Conservation (phyloP, 1,140 invertebrate species). For the Drosophila varians region DNA sequence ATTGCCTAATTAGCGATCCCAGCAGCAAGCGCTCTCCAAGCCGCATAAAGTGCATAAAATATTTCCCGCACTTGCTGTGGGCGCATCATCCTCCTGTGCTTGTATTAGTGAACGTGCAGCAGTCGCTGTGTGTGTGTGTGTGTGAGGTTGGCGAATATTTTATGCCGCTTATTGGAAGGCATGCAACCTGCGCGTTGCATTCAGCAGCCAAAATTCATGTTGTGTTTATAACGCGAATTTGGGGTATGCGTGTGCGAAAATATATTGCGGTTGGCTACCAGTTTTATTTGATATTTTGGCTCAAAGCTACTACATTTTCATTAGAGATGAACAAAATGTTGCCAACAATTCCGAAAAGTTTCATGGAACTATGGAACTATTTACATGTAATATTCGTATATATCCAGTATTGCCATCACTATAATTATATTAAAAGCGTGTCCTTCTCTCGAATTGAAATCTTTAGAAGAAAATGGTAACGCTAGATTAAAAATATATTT, state of each 20-base stretch:
- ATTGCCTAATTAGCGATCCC: slow-evolving; percentile 76
- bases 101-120: neutral
- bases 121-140: neutral
- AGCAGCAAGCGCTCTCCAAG: slow-evolving; percentile 20
- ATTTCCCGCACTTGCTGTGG: slow-evolving; percentile 52
- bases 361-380: neutral
- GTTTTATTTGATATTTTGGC: slow-evolving; percentile 62
- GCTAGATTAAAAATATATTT: neutral
- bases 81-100: slow-evolving; percentile 3
- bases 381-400: no score
- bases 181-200: slow-evolving; percentile 41
- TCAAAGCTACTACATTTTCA: slow-evolving; percentile 47
- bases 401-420: no score
- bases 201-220: slow-evolving; percentile 39
- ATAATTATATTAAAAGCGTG: no score
- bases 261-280: slow-evolving; percentile 39
- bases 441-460: no score
- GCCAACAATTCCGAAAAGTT: slow-evolving; percentile 12
- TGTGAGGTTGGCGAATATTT: slow-evolving; percentile 47
- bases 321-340: slow-evolving; percentile 42
- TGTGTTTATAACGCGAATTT: slow-evolving; percentile 11
- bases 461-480: no score
- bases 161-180: slow-evolving; percentile 65
- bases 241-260: slow-evolving; percentile 16
- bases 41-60: slow-evolving; percentile 73